Evolutionary conservation across 1,140 invertebrate species (phyloP).

Genomic region (Teleopsis dalmanni): DNA sequence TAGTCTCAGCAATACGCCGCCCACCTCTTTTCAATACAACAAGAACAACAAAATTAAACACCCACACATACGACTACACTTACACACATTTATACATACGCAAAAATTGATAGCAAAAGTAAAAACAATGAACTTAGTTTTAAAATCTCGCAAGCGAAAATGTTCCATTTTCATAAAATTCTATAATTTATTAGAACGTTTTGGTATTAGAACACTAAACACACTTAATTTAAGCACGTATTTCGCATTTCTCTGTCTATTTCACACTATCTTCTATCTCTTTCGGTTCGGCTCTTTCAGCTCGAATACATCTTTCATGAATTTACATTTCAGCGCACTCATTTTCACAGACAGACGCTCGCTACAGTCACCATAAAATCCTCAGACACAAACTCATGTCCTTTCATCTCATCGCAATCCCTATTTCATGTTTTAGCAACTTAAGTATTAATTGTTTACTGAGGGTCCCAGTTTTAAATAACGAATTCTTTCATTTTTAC

Average conservation of each 20-base stretch:
- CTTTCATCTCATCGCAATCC: too few species aligned
- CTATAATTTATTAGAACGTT: neutral
- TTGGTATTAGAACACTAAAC: neutral
- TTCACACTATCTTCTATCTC: too few species aligned
- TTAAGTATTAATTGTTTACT: too few species aligned
- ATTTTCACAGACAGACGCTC: too few species aligned
- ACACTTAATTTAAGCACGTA: slow-evolving; percentile 21
- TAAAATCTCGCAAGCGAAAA: neutral
- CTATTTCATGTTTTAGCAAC: too few species aligned
- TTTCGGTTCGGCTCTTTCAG: too few species aligned
- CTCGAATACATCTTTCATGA: too few species aligned
- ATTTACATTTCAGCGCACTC: too few species aligned
- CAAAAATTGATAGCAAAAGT: neutral
- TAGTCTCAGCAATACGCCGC: neutral
- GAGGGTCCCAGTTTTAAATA: too few species aligned
- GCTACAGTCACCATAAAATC: too few species aligned
- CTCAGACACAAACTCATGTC: too few species aligned
- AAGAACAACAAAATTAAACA: neutral
- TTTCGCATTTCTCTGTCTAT: slow-evolving; percentile 35
- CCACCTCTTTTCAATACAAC: neutral
- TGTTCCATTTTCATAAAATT: neutral
- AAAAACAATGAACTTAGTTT: neutral
- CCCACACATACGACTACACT: neutral
- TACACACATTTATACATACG: neutral
- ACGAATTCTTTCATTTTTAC: too few species aligned